Percentiles rank a stretch among this genome's conserved stretches.
phyloP scores from a whole-genome alignment of 1,140 invertebrate species.

The Orchestia grillus region DNA sequence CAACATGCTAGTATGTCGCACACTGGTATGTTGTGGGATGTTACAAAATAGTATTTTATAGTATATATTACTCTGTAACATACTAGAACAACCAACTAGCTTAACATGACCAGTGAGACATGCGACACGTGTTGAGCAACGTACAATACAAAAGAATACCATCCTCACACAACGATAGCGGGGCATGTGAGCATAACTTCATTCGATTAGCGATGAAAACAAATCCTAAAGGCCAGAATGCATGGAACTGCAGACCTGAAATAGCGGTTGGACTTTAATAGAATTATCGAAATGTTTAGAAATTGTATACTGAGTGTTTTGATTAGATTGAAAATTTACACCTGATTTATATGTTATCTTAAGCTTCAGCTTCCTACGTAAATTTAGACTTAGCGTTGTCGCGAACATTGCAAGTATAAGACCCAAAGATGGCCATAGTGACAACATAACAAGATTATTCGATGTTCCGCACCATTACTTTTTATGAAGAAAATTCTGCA shows the following conservation, averaged over 20 bases:
- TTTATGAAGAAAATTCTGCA: background rate
- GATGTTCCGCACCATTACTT: background rate
- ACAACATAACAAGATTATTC: background rate
- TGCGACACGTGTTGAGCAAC: background rate
- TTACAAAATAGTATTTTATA: too few species aligned
- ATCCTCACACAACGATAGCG: background rate
- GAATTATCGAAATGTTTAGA: background rate
- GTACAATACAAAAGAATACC: background rate
- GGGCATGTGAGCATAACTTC: background rate
- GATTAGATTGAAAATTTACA: background rate
- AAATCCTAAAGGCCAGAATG: background rate
- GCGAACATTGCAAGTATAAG: background rate
- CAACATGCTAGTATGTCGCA: too few species aligned
- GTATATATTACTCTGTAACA: too few species aligned
- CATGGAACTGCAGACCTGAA: background rate
- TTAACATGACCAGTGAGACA: too few species aligned
- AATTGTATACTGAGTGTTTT: background rate
- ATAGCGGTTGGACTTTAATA: background rate
- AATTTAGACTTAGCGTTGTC: background rate
- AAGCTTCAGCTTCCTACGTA: background rate
- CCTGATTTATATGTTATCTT: background rate
- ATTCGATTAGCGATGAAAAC: background rate
- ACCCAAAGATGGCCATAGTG: background rate
- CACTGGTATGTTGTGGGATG: too few species aligned
- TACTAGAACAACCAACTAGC: too few species aligned